A percentile compares a stretch with the other conserved stretches of the same genome.
Evolutionary conservation across 1,140 invertebrate genomes (phyloP).

Genomic region (Acromyrmex echinatior): DNA sequence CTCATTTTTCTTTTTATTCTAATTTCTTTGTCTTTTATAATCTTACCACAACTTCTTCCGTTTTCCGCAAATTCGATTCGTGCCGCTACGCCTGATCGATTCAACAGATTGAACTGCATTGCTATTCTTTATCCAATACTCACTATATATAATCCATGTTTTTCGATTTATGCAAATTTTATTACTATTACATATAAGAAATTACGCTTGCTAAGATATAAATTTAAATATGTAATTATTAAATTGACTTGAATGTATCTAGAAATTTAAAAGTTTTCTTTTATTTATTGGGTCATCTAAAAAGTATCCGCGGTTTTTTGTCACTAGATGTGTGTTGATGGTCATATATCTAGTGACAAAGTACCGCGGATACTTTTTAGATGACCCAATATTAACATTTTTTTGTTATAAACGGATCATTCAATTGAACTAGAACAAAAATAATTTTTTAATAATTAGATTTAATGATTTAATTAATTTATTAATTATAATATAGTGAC

Average conservation of each 20-base stretch:
- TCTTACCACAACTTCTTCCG: slow-evolving; percentile 10
- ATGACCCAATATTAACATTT: too few relatives aligned
- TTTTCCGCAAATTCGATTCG: background rate
- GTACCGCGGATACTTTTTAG: too few relatives aligned
- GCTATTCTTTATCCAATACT: background rate
- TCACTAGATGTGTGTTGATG: too few relatives aligned
- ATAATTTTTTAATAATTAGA: background rate
- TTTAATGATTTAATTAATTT: background rate
- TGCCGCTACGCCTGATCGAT: background rate
- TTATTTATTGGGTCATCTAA: background rate
- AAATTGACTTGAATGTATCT: background rate
- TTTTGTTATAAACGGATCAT: too few relatives aligned
- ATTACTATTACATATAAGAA: background rate
- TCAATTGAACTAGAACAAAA: too few relatives aligned
- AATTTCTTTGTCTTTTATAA: slow-evolving; percentile 4
- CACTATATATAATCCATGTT: slow-evolving; percentile 1
- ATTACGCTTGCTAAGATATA: slow-evolving; percentile 13
- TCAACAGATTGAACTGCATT: slow-evolving; percentile 8
- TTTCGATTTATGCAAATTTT: background rate
- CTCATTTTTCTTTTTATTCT: background rate
- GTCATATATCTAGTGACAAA: too few relatives aligned
- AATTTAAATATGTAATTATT: background rate
- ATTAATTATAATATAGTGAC: background rate
- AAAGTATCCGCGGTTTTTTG: too few relatives aligned
- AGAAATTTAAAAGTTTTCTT: background rate